phyloP scores from a whole-genome alignment of 2,888 invertebrate species.

The Drosophila anomelani region DNA sequence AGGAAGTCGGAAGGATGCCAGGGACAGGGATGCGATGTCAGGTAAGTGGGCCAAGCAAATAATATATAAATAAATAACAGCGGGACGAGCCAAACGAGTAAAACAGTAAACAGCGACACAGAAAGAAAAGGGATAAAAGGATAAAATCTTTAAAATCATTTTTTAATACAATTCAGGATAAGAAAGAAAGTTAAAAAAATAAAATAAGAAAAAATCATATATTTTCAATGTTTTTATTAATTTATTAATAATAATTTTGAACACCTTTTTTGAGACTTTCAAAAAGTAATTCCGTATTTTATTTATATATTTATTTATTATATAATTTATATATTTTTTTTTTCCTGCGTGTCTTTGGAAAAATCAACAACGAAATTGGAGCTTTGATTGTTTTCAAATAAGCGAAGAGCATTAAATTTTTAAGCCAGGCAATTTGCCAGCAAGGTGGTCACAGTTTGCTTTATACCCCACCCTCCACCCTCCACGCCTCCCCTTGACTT shows the following conservation, averaged over 20 bases:
- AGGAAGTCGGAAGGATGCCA: slow-evolving; percentile 18
- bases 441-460: slow-evolving; percentile 30
- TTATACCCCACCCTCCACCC: background rate
- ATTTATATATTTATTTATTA: no score
- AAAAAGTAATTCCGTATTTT: background rate
- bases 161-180: background rate
- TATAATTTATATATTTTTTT: no score
- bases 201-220: background rate
- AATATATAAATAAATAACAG: slow-evolving; percentile 48
- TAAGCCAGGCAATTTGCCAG: slow-evolving; percentile 43
- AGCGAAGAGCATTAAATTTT: slow-evolving; percentile 50
- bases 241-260: background rate
- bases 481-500: background rate
- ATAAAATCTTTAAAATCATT: background rate
- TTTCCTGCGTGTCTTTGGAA: slow-evolving; percentile 1
- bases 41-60: slow-evolving; percentile 50
- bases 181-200: no score
- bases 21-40: slow-evolving; percentile 35
- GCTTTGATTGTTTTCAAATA: slow-evolving; percentile 55
- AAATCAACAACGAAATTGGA: slow-evolving; percentile 35
- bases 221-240: background rate
- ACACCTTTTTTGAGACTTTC: background rate
- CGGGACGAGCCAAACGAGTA: slow-evolving; percentile 27
- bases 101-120: slow-evolving; percentile 13
- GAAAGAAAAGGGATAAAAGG: slow-evolving; percentile 4